Evolutionary conservation across 2,888 invertebrate species (phyloP).

Genomic region (Subacronicta megacephala): DNA sequence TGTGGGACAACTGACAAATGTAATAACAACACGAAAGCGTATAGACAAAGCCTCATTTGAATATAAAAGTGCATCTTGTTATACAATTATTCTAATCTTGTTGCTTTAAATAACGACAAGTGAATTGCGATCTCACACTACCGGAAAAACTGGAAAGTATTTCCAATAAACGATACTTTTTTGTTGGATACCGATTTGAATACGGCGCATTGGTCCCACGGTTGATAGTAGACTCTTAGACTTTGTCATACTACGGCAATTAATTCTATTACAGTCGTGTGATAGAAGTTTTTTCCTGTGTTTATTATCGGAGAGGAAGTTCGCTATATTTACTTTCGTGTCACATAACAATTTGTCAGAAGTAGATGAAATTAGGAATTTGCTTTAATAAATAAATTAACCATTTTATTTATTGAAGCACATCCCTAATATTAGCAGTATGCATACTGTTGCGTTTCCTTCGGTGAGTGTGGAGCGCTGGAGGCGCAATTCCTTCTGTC

Average conservation of each 20-base stretch:
- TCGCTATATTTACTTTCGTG: slow-evolving; percentile 15
- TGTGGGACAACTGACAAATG: slow-evolving; percentile 45
- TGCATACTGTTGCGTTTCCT: too few species aligned
- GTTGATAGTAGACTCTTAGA: slow-evolving; percentile 48
- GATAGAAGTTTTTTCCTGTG: slow-evolving; percentile 33
- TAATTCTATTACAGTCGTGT: slow-evolving; percentile 29
- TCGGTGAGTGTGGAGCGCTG: too few species aligned
- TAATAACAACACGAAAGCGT: slow-evolving; percentile 59
- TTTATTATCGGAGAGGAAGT: slow-evolving; percentile 37
- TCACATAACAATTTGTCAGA: slow-evolving; percentile 15
- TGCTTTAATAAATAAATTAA: too few species aligned
- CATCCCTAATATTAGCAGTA: too few species aligned
- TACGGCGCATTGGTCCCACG: slow-evolving; percentile 75
- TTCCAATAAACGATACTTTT: slow-evolving; percentile 74
- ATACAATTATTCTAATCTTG: slow-evolving; percentile 77
- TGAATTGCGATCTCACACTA: slow-evolving; percentile 72
- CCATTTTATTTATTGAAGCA: too few species aligned
- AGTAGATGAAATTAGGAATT: neutral
- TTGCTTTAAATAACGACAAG: slow-evolving; percentile 69
- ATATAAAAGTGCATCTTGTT: slow-evolving; percentile 72
- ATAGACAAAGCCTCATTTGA: slow-evolving; percentile 83
- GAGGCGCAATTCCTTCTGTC: too few species aligned
- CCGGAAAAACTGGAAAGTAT: slow-evolving; percentile 87
- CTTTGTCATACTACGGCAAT: slow-evolving; percentile 40
- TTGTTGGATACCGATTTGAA: slow-evolving; percentile 56